Evolutionary conservation across 2,113 vertebrate species (phyloP), one percentile per base, ranked within the genome.

Genomic region (Ageneiosus marmoratus): DNA sequence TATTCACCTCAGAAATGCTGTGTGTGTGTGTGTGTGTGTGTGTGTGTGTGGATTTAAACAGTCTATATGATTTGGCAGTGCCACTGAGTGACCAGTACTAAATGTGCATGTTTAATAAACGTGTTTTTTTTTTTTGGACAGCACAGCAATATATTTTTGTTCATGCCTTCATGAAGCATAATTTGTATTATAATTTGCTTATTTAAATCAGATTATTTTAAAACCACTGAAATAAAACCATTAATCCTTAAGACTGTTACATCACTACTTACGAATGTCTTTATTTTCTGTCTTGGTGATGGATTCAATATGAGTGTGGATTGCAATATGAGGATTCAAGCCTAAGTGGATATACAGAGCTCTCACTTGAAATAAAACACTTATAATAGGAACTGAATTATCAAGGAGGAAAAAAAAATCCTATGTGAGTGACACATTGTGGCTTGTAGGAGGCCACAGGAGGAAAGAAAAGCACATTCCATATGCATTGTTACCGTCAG

Each of bases 51-150:
- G n/a, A 62, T 20, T 77, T 41, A 62, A 69, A 27, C 10, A 75
- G 91, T 94, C 91, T 90, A 89, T 75, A 89, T 92, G 92, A 93
- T 67, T 83, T 90, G 91, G 89, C 27, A 50, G 87, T 81, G 79
- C 90, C 89, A 87, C 88, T 84, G 91, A 92, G 62, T 83, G 92
- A 92, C 89, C 90, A 84, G 46, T 85, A 58, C 86, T 81, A 60
- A 62, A 81, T 88, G 87, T 88, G 90, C 90, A 90, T 90, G 88
- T 80, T 91, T 88, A 46, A 22, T 48, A 77, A 58, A 77, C 34
- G 55, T 78, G 75, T 84, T 83, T 69, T 15, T 48, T 81, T 83
- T 73, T 62, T 60, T 46, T 63, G 62, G 67, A 44, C 67, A 37
- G 53, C 53, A 75, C 79, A 85, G 83, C 79, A 84, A 80, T 77